Conservation (phyloP, 2,797 vertebrate genomes). For the Malacoctenus gilli region DNA sequence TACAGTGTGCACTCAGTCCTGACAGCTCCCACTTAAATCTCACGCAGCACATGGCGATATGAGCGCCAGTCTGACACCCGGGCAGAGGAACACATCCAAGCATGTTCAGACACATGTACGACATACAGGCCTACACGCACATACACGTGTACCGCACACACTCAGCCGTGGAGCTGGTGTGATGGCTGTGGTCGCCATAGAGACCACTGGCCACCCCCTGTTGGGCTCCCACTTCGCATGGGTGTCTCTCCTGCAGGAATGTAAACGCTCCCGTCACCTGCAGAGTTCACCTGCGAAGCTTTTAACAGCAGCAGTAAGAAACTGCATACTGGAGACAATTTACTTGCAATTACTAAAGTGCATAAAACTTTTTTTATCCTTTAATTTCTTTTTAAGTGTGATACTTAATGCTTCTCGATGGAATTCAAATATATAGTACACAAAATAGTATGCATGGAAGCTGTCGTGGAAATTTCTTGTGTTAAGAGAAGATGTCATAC, state of each 20-base stretch:
- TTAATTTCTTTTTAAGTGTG: too few relatives aligned
- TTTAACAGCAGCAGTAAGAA: slow-evolving; percentile 27
- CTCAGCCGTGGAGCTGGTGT: slow-evolving; percentile 3
- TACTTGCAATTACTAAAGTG: too few relatives aligned
- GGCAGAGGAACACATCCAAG: slow-evolving; percentile 14
- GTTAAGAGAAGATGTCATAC: too few relatives aligned
- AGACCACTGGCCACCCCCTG: slow-evolving; percentile 18
- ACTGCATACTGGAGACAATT: too few relatives aligned
- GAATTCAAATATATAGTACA: too few relatives aligned
- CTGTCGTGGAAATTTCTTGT: too few relatives aligned
- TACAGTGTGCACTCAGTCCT: slow-evolving; percentile 3
- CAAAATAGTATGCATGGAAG: too few relatives aligned
- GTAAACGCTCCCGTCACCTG: slow-evolving; percentile 33
- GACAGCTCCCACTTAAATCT: slow-evolving; percentile 29
- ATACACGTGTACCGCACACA: slow-evolving; percentile 7
- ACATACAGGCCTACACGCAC: slow-evolving; percentile 4
- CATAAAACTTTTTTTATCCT: too few relatives aligned
- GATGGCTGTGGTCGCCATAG: slow-evolving; percentile 12
- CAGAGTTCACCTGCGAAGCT: slow-evolving; percentile 15
- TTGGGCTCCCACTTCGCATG: slow-evolving; percentile 26
- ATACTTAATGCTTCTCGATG: too few relatives aligned
- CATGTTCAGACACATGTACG: slow-evolving; percentile 24
- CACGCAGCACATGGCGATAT: slow-evolving; percentile 23
- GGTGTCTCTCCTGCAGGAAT: slow-evolving; percentile 20
- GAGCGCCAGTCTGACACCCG: slow-evolving; percentile 16